These are phyloP conservation scores for Apamea anceps DNA, from an alignment of 2,888 invertebrate species.

Conservation along the genomic window DNA sequence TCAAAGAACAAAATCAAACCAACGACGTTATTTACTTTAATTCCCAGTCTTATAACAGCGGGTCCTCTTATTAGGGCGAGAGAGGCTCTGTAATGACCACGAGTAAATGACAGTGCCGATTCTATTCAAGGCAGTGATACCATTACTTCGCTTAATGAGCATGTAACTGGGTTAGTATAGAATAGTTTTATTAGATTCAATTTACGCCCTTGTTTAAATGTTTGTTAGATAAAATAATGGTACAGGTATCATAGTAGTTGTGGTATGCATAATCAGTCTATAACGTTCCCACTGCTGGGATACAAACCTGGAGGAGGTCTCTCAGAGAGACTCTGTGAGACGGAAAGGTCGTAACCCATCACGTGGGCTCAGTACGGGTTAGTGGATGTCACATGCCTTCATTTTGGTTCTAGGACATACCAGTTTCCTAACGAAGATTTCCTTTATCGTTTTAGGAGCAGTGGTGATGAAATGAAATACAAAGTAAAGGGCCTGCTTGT, in stretches of 20 bases:
- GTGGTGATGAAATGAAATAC: too few species aligned
- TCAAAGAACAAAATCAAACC: not conserved
- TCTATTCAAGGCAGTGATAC: constrained; percentile 35
- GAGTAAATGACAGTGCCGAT: constrained; percentile 49
- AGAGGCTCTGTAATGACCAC: constrained; percentile 39
- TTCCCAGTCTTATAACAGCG: constrained; percentile 11
- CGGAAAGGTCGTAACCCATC: not conserved
- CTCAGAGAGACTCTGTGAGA: too few species aligned
- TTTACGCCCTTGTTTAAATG: constrained; percentile 9
- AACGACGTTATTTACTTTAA: constrained; percentile 13
- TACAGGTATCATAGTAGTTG: not conserved
- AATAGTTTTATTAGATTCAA: constrained; percentile 42
- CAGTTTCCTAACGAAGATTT: too few species aligned
- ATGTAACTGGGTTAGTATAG: constrained; percentile 36
- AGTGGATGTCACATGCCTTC: not conserved
- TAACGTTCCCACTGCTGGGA: not conserved
- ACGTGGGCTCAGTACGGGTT: not conserved
- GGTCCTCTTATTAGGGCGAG: constrained; percentile 28
- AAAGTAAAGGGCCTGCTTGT: too few species aligned
- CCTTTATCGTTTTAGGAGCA: too few species aligned
- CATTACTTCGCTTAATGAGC: constrained; percentile 53
- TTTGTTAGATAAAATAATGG: not conserved
- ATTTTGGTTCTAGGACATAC: too few species aligned
- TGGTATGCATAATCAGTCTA: not conserved
- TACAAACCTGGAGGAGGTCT: too few species aligned